Percentiles rank a stretch among this genome's conserved stretches.
Evolutionary conservation across 1,140 invertebrate genomes (phyloP).

Genomic region (Rhopalosiphum padi): DNA sequence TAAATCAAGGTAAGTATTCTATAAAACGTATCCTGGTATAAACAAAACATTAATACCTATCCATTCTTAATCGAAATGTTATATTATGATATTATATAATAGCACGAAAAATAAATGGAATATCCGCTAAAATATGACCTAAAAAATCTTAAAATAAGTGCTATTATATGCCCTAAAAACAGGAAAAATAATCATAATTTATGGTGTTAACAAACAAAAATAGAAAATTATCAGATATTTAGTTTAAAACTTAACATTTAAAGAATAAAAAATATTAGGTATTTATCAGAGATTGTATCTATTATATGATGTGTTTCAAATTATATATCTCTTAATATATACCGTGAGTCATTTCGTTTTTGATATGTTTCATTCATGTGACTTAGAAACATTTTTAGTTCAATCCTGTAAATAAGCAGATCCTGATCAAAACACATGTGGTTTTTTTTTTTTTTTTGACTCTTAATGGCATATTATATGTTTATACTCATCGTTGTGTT

Average conservation of each 20-base stretch:
- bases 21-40: not conserved
- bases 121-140: too few species aligned
- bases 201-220: too few species aligned
- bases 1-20: not conserved
- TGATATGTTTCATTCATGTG: not conserved
- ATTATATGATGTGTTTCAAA: not conserved
- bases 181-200: too few species aligned
- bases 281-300: not conserved
- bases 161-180: too few species aligned
- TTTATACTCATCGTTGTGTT: not conserved
- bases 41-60: not conserved
- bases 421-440: not conserved
- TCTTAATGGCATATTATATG: not conserved
- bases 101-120: too few species aligned
- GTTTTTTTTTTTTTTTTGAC: too few species aligned
- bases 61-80: too few species aligned
- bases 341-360: not conserved
- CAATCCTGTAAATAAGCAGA: not conserved
- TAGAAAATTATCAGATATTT: not conserved
- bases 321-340: not conserved
- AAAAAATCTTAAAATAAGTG: too few species aligned
- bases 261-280: not conserved
- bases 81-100: too few species aligned
- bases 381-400: not conserved
- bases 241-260: not conserved